Evolutionary conservation across 2,113 vertebrate species (phyloP).

Genomic region (Rhinolophus sinicus): DNA sequence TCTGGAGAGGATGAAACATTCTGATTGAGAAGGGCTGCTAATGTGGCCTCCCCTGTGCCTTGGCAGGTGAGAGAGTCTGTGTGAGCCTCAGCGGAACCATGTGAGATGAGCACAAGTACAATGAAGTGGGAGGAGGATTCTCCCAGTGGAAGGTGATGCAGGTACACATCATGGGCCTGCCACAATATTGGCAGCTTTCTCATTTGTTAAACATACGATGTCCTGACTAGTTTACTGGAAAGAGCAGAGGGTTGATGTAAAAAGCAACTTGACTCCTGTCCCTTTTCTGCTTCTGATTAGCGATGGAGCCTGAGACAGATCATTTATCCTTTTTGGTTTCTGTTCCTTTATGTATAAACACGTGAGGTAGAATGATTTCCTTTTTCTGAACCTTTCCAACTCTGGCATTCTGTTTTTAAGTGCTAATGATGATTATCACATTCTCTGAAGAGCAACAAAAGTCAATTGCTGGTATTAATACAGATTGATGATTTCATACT

Average conservation of each 20-base stretch:
- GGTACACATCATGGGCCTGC: background rate
- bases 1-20: background rate
- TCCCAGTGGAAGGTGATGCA: background rate
- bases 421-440: background rate
- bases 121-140: background rate
- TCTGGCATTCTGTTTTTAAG: background rate
- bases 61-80: background rate
- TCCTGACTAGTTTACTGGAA: background rate
- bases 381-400: background rate
- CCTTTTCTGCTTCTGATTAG: background rate
- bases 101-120: background rate
- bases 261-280: background rate
- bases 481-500: background rate
- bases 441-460: background rate
- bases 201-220: background rate
- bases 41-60: background rate
- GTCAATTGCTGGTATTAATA: slow-evolving; percentile 20
- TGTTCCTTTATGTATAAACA: background rate
- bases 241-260: background rate
- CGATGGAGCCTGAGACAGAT: background rate
- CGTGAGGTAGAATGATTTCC: background rate
- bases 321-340: background rate
- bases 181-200: background rate
- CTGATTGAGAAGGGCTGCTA: background rate
- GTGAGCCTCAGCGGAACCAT: background rate